phyloP scores from a whole-genome alignment of 2,888 invertebrate genomes.

The Ischnura elegans region DNA sequence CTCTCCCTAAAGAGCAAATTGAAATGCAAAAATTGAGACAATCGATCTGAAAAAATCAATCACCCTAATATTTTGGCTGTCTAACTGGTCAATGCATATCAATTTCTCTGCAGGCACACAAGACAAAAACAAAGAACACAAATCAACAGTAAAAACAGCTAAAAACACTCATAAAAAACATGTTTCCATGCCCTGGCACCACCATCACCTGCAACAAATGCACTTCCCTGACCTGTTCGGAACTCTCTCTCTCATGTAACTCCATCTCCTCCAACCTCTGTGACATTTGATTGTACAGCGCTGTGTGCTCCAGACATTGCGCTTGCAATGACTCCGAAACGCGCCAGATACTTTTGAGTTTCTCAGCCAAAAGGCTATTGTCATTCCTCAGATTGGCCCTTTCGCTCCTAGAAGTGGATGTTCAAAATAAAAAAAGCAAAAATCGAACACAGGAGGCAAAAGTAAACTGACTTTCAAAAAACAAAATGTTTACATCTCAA shows the following conservation, averaged over 20 bases:
- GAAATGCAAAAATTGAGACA: background rate
- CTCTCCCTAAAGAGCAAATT: too few species aligned
- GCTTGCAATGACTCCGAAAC: slow-evolving; percentile 64
- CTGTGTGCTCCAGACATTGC: slow-evolving; percentile 45
- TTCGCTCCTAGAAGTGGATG: slow-evolving; percentile 54
- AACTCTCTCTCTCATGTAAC: slow-evolving; percentile 59
- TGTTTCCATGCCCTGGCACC: background rate
- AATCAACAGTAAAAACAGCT: background rate
- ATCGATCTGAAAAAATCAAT: background rate
- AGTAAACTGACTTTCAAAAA: background rate
- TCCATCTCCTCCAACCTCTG: slow-evolving; percentile 66
- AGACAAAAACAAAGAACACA: background rate
- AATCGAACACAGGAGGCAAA: slow-evolving; percentile 52
- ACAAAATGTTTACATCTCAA: background rate
- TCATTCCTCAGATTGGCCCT: slow-evolving; percentile 49
- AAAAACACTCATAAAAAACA: background rate
- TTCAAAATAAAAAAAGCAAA: background rate
- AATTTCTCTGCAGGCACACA: background rate
- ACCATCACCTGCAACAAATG: background rate
- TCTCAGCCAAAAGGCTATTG: slow-evolving; percentile 46
- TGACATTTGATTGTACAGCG: slow-evolving; percentile 66
- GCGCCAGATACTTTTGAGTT: slow-evolving; percentile 65
- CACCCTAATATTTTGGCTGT: background rate
- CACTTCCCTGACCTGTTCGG: slow-evolving; percentile 68
- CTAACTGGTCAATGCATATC: slow-evolving; percentile 44